These are phyloP conservation scores for Cyphomyrmex costatus DNA, from an alignment of 1,140 invertebrate species.

Conservation along the genomic window DNA sequence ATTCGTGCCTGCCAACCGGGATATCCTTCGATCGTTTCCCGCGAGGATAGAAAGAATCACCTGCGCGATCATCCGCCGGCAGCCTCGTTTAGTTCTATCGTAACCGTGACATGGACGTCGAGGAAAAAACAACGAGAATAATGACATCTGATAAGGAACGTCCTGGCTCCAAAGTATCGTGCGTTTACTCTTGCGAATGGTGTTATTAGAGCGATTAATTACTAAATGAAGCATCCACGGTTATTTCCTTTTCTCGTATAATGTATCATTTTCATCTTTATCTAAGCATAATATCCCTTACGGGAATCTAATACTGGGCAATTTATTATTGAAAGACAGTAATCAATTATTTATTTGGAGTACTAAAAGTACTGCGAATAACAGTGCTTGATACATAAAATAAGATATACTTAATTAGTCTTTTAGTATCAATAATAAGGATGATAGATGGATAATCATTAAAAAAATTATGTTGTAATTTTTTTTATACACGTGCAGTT, in stretches of 20 bases:
- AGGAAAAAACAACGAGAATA: constrained; percentile 62
- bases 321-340: too few species aligned
- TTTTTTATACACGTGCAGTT: background rate
- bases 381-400: too few species aligned
- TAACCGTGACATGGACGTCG: constrained; percentile 30
- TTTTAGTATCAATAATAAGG: too few species aligned
- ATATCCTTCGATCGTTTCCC: constrained; percentile 58
- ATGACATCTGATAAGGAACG: constrained; percentile 69
- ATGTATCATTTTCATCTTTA: background rate
- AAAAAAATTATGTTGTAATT: background rate
- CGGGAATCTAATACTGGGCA: too few species aligned
- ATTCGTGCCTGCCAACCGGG: constrained; percentile 70
- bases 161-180: constrained; percentile 12
- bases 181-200: constrained; percentile 20
- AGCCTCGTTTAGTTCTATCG: constrained; percentile 56
- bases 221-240: constrained; percentile 10
- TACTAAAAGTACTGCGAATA: too few species aligned
- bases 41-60: constrained; percentile 66
- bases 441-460: background rate
- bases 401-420: too few species aligned
- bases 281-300: background rate
- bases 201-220: constrained; percentile 36
- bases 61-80: constrained; percentile 66
- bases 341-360: too few species aligned
- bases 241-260: background rate